A percentile compares a stretch with the other conserved stretches of the same genome.
Conservation (phyloP, 2,888 invertebrate species). For the Disparrhopalites patrizii region DNA sequence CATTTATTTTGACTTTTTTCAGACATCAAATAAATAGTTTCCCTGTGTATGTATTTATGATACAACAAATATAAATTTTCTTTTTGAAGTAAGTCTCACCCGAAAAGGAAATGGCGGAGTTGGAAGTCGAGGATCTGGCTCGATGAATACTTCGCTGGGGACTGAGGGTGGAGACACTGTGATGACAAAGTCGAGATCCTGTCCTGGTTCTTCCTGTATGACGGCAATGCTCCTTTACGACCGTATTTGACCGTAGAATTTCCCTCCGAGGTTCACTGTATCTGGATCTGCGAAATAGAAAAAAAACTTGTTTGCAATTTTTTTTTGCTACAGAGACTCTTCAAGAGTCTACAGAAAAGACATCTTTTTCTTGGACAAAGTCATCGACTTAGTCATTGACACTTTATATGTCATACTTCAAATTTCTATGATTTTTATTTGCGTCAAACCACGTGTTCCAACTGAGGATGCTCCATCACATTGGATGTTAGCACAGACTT, state of each 20-base stretch:
- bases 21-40: too few species aligned
- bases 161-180: conserved; percentile 44
- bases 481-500: too few species aligned
- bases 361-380: background rate
- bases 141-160: conserved; percentile 46
- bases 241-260: conserved; percentile 12
- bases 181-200: conserved; percentile 47
- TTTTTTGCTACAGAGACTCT: too few species aligned
- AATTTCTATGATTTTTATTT: too few species aligned
- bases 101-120: conserved; percentile 21
- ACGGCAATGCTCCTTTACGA: background rate
- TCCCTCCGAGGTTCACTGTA: background rate
- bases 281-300: background rate
- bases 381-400: background rate
- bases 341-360: background rate
- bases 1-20: too few species aligned
- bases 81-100: too few species aligned
- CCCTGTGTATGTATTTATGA: too few species aligned
- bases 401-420: too few species aligned
- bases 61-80: too few species aligned
- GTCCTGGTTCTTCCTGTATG: conserved; percentile 35
- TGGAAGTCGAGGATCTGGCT: conserved; percentile 19
- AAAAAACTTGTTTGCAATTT: too few species aligned
- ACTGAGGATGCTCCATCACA: too few species aligned
- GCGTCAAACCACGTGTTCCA: too few species aligned